These are phyloP conservation scores for Lophura nycthemera DNA, from an alignment of 2,113 vertebrate species.

Conservation along the genomic window DNA sequence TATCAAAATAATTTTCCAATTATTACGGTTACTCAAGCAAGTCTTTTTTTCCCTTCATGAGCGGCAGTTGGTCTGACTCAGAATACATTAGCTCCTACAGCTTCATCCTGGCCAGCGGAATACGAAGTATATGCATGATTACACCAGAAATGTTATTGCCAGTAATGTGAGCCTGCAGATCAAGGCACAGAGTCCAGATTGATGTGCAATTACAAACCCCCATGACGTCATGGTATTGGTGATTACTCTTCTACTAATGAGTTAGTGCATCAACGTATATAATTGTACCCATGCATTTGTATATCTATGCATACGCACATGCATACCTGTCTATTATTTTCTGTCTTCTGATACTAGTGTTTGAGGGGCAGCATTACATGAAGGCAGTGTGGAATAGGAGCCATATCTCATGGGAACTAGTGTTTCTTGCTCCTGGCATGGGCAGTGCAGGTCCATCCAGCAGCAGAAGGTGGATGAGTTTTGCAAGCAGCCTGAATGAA, in stretches of 20 bases:
- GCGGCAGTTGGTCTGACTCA: constrained; percentile 93
- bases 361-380: not conserved
- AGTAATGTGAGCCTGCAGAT: constrained; percentile 76
- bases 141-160: constrained; percentile 86
- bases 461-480: not conserved
- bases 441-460: not conserved
- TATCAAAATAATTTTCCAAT: constrained; percentile 99
- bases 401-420: not conserved
- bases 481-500: not conserved
- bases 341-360: constrained; percentile 35
- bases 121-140: constrained; percentile 88
- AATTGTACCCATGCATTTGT: not conserved
- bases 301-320: not conserved
- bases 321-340: not conserved
- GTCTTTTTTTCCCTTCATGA: constrained; percentile 86
- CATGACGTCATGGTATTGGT: constrained; percentile 72
- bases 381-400: not conserved
- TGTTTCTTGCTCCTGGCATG: not conserved
- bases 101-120: constrained; percentile 87
- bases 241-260: constrained; percentile 59
- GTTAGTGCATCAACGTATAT: constrained; percentile 16
- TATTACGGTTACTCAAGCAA: constrained; percentile 99
- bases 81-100: constrained; percentile 95
- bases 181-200: constrained; percentile 67
- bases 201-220: constrained; percentile 72